Conservation (phyloP, 2,888 invertebrate species). For the Temnothorax rugatulus region DNA sequence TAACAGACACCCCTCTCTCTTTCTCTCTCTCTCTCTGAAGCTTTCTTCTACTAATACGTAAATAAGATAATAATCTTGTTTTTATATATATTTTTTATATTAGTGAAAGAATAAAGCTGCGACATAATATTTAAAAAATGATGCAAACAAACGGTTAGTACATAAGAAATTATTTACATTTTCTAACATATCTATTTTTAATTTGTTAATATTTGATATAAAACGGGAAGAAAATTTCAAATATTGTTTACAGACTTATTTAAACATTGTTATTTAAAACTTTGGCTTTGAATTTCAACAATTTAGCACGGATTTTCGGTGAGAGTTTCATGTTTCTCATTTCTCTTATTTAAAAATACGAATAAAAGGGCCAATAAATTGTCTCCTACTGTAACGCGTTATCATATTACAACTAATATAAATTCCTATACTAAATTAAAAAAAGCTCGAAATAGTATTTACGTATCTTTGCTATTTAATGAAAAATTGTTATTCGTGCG, state of each 20-base stretch:
- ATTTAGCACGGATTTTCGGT: conserved; percentile 4
- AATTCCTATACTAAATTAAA: conserved; percentile 19
- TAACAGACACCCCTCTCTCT: background rate
- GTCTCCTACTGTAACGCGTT: background rate
- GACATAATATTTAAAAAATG: background rate
- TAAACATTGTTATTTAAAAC: conserved; percentile 13
- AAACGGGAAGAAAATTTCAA: background rate
- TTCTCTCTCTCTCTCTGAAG: no score
- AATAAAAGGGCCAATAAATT: background rate
- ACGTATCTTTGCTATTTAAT: background rate
- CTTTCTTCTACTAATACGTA: background rate
- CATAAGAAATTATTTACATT: background rate
- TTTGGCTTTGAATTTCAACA: conserved; percentile 20
- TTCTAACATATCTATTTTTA: background rate
- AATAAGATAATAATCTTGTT: background rate
- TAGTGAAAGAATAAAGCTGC: background rate
- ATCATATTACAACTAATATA: conserved; percentile 27
- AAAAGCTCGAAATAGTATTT: background rate
- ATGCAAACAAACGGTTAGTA: background rate
- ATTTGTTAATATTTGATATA: background rate
- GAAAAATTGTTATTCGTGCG: background rate
- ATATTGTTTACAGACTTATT: background rate
- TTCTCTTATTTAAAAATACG: conserved; percentile 16
- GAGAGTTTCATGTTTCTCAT: conserved; percentile 11
- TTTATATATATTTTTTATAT: background rate